Conservation (phyloP, 2,113 vertebrate species). For the Scophthalmus maximus region DNA sequence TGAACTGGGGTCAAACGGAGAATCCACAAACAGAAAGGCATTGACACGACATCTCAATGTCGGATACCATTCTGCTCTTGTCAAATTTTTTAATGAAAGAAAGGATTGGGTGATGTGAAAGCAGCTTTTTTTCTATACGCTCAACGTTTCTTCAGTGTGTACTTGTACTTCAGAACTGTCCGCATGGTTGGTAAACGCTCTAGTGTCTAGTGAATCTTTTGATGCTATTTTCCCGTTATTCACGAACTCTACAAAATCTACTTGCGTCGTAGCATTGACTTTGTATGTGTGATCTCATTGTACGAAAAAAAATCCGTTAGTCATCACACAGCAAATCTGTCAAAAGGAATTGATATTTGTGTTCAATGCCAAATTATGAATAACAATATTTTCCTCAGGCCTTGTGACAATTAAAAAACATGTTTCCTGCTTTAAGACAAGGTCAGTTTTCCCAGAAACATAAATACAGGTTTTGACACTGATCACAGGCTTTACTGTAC, state of each 20-base stretch:
- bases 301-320: too few relatives aligned
- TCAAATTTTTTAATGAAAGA: not conserved
- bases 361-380: not conserved
- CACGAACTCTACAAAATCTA: too few relatives aligned
- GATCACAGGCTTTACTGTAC: not conserved
- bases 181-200: too few relatives aligned
- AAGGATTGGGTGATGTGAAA: not conserved
- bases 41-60: not conserved
- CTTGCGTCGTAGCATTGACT: too few relatives aligned
- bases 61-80: not conserved
- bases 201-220: too few relatives aligned
- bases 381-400: not conserved
- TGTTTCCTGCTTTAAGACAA: not conserved
- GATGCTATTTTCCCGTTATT: too few relatives aligned
- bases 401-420: not conserved
- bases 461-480: not conserved
- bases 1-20: constrained; percentile 18
- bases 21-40: constrained; percentile 19
- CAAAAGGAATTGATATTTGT: not conserved
- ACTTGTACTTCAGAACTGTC: not conserved
- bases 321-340: too few relatives aligned
- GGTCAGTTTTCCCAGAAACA: not conserved
- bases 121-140: not conserved
- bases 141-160: too few relatives aligned
- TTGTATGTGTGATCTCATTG: too few relatives aligned